Percentiles rank a stretch among this genome's conserved stretches.
Evolutionary conservation across 2,113 vertebrate species (phyloP).

Genomic region (Aphelocoma coerulescens): DNA sequence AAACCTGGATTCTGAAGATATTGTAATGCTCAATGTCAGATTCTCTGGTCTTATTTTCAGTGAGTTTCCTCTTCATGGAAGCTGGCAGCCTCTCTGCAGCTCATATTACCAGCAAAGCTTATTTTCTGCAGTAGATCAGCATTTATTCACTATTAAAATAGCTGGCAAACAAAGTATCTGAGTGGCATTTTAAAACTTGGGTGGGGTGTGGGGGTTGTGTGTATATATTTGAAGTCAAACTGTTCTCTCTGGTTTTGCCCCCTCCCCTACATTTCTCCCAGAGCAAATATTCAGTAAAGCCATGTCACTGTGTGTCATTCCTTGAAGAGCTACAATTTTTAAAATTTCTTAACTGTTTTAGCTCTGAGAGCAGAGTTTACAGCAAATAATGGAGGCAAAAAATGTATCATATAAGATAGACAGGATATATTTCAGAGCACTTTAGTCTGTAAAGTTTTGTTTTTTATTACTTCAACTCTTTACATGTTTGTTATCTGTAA

Average conservation of each 20-base stretch:
- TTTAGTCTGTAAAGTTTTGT: neutral
- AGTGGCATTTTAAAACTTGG: neutral
- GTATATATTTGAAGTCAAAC: neutral
- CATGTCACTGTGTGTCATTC: neutral
- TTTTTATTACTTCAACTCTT: neutral
- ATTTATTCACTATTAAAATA: neutral
- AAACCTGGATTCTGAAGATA: neutral
- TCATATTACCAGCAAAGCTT: neutral
- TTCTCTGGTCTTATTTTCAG: neutral
- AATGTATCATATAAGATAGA: accelerated
- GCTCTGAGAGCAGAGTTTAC: neutral
- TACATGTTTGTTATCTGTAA: neutral
- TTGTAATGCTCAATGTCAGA: neutral
- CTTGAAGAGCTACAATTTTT: neutral
- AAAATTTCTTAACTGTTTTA: neutral
- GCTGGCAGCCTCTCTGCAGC: neutral
- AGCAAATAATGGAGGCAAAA: neutral
- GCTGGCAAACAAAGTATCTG: neutral
- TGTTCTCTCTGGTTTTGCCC: neutral
- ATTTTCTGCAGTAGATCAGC: neutral
- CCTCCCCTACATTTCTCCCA: neutral
- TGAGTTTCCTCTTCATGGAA: neutral
- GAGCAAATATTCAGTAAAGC: neutral
- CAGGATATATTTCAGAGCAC: neutral
- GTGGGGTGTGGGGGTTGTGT: neutral